Evolutionary conservation across 2,888 invertebrate genomes (phyloP).

Genomic region (Tetanocera ferruginea): DNA sequence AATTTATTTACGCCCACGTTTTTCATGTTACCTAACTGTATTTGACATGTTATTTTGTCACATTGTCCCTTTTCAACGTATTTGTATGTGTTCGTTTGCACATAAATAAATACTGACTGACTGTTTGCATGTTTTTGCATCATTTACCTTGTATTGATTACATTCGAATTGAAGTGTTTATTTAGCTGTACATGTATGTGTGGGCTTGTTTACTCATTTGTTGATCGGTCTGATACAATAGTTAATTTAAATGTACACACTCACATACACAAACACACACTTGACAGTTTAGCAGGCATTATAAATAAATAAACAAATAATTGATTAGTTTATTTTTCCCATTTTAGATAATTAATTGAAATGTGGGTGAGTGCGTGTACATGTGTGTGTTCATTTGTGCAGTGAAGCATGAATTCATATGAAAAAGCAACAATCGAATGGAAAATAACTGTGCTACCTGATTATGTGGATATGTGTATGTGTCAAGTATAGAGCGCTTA

Average conservation of each 20-base stretch:
- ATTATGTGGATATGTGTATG: neutral
- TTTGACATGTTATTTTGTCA: neutral
- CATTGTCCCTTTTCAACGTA: neutral
- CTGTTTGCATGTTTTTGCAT: conserved; percentile 6
- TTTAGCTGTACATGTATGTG: neutral
- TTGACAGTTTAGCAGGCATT: neutral
- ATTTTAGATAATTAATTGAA: conserved; percentile 8
- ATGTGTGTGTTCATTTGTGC: neutral
- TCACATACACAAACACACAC: conserved; percentile 12
- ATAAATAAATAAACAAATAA: conserved; percentile 20
- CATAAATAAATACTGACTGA: neutral
- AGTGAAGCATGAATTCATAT: neutral
- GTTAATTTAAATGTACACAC: conserved; percentile 6
- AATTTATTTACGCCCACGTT: too few species aligned
- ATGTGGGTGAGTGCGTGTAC: neutral
- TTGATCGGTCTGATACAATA: neutral
- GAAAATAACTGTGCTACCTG: neutral
- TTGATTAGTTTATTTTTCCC: conserved; percentile 24
- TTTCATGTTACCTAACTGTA: too few species aligned
- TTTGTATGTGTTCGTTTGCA: neutral
- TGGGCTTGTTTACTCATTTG: conserved; percentile 3
- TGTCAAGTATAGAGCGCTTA: neutral
- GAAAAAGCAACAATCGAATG: neutral
- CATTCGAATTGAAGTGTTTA: neutral
- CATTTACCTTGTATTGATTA: neutral